phyloP scores from a whole-genome alignment of 2,888 invertebrate genomes.

The Bombylius major region DNA sequence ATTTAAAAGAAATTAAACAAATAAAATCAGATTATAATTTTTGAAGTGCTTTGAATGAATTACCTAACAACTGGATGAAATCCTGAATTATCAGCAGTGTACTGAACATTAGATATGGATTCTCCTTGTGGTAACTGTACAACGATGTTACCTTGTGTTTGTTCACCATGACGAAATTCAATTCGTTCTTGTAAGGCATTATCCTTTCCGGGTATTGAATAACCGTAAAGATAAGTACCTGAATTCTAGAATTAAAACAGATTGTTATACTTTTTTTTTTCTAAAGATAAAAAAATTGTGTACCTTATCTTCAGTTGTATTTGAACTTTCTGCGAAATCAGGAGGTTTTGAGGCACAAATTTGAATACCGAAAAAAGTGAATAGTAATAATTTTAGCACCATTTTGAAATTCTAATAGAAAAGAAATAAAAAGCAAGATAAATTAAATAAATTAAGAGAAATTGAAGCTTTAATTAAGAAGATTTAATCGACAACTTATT shows the following conservation, averaged over 20 bases:
- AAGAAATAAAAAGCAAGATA: not conserved
- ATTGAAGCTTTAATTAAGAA: too few relatives aligned
- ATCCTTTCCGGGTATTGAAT: constrained; percentile 35
- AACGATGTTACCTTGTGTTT: constrained; percentile 37
- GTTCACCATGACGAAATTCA: constrained; percentile 36
- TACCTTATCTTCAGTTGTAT: not conserved
- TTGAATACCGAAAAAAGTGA: not conserved
- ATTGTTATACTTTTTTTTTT: not conserved
- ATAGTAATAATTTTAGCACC: not conserved
- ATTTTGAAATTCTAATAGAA: not conserved
- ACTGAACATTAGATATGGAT: constrained; percentile 43
- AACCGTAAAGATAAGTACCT: constrained; percentile 42
- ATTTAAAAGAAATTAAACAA: not conserved
- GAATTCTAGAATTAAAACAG: constrained; percentile 26
- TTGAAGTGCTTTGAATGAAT: not conserved
- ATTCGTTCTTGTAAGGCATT: constrained; percentile 34
- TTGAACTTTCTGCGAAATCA: constrained; percentile 14
- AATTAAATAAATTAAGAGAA: too few relatives aligned
- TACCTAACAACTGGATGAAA: constrained; percentile 47
- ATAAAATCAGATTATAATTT: not conserved
- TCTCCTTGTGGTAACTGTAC: constrained; percentile 25
- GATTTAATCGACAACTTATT: too few relatives aligned
- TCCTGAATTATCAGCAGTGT: constrained; percentile 49
- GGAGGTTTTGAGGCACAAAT: constrained; percentile 16
- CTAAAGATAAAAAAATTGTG: not conserved